phyloP scores from a whole-genome alignment of 37 sponge, comb jelly and placozoan genomes.

The Ephydatia muelleri region DNA sequence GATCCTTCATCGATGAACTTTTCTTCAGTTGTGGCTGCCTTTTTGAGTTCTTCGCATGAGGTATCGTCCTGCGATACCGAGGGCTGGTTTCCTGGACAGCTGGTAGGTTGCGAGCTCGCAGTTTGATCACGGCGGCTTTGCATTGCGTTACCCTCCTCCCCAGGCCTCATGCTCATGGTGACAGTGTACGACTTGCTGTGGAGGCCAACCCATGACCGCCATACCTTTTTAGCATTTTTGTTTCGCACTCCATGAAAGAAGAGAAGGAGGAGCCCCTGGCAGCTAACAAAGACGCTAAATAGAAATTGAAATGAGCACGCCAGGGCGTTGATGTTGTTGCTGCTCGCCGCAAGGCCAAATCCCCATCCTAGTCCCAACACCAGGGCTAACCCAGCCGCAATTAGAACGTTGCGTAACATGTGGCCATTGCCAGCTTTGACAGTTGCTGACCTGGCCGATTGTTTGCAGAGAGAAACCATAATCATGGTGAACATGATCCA shows the following conservation, averaged over 20 bases:
- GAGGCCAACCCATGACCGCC: slow-evolving; percentile 8
- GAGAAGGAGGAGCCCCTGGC: slow-evolving; percentile 32
- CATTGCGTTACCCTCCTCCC: background rate
- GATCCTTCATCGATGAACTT: background rate
- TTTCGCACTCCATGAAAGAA: slow-evolving; percentile 21
- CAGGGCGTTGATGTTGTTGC: background rate
- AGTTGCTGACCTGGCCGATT: background rate
- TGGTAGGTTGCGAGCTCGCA: background rate
- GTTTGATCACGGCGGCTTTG: background rate
- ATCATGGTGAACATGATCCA: slow-evolving; percentile 59
- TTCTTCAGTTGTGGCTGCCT: background rate
- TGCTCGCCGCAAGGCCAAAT: slow-evolving; percentile 29
- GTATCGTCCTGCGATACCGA: background rate
- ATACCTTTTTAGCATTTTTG: background rate
- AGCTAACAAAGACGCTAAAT: slow-evolving; percentile 3
- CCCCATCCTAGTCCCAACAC: slow-evolving; percentile 55
- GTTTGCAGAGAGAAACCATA: slow-evolving; percentile 19
- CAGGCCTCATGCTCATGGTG: background rate
- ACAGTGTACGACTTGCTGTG: background rate
- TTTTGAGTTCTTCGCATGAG: background rate
- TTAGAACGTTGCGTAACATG: background rate
- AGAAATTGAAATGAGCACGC: slow-evolving; percentile 9
- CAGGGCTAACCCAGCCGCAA: slow-evolving; percentile 14
- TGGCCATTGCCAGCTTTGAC: background rate
- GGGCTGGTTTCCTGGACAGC: background rate